Evolutionary conservation across 2,888 invertebrate genomes (phyloP), one percentile per base, ranked within the genome.

Genomic region (Drosophila percnosoma): DNA sequence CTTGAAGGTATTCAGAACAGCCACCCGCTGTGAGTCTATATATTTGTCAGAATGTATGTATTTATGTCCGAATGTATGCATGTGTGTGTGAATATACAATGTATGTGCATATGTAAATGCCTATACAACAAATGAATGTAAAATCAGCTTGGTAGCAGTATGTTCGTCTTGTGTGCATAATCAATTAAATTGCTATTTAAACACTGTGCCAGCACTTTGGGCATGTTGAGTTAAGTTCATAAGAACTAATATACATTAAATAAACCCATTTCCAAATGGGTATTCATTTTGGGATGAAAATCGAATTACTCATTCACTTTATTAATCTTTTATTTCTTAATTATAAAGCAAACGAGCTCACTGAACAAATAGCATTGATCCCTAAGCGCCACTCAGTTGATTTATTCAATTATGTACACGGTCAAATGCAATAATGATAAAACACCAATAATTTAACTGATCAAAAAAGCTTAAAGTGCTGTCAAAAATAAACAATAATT

Each of bases 1-100:
- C 65, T 68, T 68, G 57, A 68, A 64, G 64, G 55, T 52, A 55
- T 65, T 67, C 52, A 49, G 42, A 68, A 73, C 64, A 60, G 60
- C 68, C 62, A 40, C n/a, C 49, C 51, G 48, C 42, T 18, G n/a
- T 24, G 33, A 21, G 21, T n/a, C n/a, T 29, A 27, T 13, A 33
- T 18, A 18, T 36, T 18, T 36, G 31, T 51, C 18, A 18, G 51
- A 13, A 38, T 18, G 3, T 45, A 52, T 31, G 31, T 49, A 42
- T 24, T n/a, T 42, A 21, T 40, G 10, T 4, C 18, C 8, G 4
- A n/a, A 10, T 40, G 10, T 10, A n/a, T 33, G 10, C 33, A 59
- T 36, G 31, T 34, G 27, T 45, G 31, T 10, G 21, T 33, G 10
- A 10, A 40, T 40, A 10, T 10, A 40, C 2, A 11, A 38, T 38